Base-by-base conservation (phyloP, 2,888 invertebrate species). In the Deroplatys truncata region DNA sequence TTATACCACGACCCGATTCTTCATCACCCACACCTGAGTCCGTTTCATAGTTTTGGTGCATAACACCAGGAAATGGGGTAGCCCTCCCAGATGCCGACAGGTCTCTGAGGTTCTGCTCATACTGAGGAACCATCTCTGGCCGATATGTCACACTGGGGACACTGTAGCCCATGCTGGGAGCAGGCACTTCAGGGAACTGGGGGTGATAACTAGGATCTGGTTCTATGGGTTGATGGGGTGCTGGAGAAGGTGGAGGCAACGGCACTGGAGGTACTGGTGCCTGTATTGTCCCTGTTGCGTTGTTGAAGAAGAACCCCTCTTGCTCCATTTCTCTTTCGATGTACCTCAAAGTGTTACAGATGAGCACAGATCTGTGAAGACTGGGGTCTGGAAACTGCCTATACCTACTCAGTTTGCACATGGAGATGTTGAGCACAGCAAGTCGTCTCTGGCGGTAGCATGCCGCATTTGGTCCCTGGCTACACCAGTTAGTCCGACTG, bases 331-430 rank as follows among this genome's bases (percentile, higher is more conserved):
- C 98, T 89, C 97, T 95, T 94, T 98, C 98, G 92, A 98, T 96
- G 93, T 96, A 96, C 93, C 98, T 96, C 91, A 98, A 93, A 89
- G 98, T 98, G 94, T 98, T 98, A 95, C 98, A 98, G 92, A 98
- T 98, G 91, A 98, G 96, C 93, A 98, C 98, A 86, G 98, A 98
- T 91, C 98, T 96, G 92, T 98, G 96, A 90, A 98, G 94, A 91
- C 98, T 97, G 84, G 98, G 98, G 93, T 98, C 98, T 89, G 98
- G 97, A 91, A 97, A 97, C 93, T 98, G 98, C 89, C 98, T 96
- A 92, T 97, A 97, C 92, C 97, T 95, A 92, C 97, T 97, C 91
- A 98, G 94, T 94, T 98, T 98, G 93, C 97, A 96, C 96, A 98
- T 98, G 91, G 98, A 98, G 91, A 98, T 95, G 93, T 98, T 98